These are phyloP conservation scores for Mystacides longicornis DNA, from an alignment of 2,888 invertebrate species.

Conservation along the genomic window DNA sequence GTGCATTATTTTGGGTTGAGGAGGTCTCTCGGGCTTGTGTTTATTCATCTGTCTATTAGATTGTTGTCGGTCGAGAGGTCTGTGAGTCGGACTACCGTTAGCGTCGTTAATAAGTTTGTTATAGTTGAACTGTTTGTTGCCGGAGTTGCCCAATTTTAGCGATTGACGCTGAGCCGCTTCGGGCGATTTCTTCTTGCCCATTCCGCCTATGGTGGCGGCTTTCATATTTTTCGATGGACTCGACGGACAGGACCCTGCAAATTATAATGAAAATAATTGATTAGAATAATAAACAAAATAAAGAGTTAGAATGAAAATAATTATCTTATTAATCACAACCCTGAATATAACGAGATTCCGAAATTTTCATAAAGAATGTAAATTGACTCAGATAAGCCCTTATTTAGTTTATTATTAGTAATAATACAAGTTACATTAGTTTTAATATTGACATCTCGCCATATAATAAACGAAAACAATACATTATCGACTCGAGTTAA, in stretches of 20 bases:
- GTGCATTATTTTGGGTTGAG: conserved; percentile 32
- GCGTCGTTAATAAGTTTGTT: conserved; percentile 73
- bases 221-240: conserved; percentile 16
- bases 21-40: conserved; percentile 38
- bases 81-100: conserved; percentile 27
- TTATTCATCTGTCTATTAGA: conserved; percentile 25
- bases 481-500: too few species aligned
- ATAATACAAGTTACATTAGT: too few species aligned
- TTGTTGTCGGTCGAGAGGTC: conserved; percentile 6
- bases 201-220: conserved; percentile 5
- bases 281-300: too few species aligned
- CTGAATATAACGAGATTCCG: too few species aligned
- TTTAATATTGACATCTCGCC: too few species aligned
- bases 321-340: too few species aligned
- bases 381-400: too few species aligned
- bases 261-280: neutral
- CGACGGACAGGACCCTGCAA: conserved; percentile 19
- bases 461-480: too few species aligned
- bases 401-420: too few species aligned
- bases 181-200: conserved; percentile 38
- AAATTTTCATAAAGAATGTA: too few species aligned
- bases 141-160: conserved; percentile 38
- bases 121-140: conserved; percentile 70
- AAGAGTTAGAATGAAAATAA: too few species aligned
- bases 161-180: conserved; percentile 41